phyloP scores from a whole-genome alignment of 2,113 vertebrate genomes.

The Gallinago media region DNA sequence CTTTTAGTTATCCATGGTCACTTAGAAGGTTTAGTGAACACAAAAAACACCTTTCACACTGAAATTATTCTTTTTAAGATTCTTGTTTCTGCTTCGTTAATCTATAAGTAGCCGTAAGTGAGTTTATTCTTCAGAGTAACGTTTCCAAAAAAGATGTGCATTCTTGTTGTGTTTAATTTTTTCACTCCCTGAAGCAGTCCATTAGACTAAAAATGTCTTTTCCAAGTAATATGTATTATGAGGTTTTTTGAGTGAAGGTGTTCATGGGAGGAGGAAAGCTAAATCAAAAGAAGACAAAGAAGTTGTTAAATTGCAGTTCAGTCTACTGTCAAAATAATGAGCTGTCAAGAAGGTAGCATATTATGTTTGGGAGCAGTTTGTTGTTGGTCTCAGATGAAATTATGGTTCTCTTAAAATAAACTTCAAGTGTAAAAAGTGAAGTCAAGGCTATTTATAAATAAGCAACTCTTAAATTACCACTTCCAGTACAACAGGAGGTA shows the following conservation, averaged over 20 bases:
- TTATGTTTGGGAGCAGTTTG: slow-evolving; percentile 11
- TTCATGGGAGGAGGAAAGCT: neutral
- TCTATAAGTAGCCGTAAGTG: rapidly evolving
- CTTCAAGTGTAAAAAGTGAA: slow-evolving; percentile 20
- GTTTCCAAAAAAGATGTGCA: neutral
- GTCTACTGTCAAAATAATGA: slow-evolving; percentile 50
- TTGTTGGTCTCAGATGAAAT: slow-evolving; percentile 35
- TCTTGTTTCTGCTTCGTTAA: neutral
- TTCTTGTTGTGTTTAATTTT: neutral
- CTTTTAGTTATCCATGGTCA: neutral
- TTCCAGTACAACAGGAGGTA: neutral
- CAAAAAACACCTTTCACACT: neutral
- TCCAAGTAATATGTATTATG: neutral
- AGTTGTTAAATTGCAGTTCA: neutral
- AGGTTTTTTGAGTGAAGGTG: neutral
- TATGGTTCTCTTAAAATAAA: slow-evolving; percentile 38
- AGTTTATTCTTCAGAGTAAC: neutral
- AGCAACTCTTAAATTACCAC: neutral
- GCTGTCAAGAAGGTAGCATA: slow-evolving; percentile 32
- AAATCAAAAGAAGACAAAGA: slow-evolving; percentile 46
- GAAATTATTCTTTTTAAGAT: neutral
- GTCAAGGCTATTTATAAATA: slow-evolving; percentile 12
- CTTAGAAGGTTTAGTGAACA: neutral
- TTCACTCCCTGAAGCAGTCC: neutral
- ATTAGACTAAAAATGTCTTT: neutral